Base-by-base conservation (phyloP, 1,140 invertebrate species). In the Drosophila punjabiensis region DNA sequence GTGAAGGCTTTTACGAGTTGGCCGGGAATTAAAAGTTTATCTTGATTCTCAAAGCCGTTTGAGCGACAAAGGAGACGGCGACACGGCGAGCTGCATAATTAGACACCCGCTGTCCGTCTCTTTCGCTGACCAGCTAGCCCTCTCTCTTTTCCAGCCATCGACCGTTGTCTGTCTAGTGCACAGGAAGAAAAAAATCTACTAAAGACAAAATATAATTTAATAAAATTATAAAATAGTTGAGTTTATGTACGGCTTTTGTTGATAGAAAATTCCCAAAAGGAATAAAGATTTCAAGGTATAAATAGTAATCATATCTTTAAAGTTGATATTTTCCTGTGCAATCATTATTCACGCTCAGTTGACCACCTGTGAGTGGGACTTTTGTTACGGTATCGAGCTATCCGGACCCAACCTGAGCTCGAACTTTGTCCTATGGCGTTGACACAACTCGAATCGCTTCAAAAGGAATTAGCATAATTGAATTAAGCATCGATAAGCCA, bases 11-110 rank as follows among this genome's bases (percentile, higher is more conserved):
- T 87, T 77, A 87, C 58, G 76, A 82, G 65, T 78, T 82, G 79
- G 68, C 56, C 71, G 84, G 78, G 84, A 89, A 80, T 89, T 82
- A 90, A 89, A 90, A 85, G 82, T 82, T 90, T 90, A 90, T 90
- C 86, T 90, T 81, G 86, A 90, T 90, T 86, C 88, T 71, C 86
- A 75, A 85, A 90, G 85, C 86, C 82, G 82, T 89, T 89, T 89
- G 79, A 84, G 89, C 82, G 82, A 82, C 86, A 90, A 86, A 78
- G 76, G 76, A 80, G 87, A 84, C 79, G 74, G 59, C 76, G 76
- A 79, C 78, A 65, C 55, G 39, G 62, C 76, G 50, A 71, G 56
- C 79, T 90, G 86, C 79, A 90, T 90, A 89, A 89, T 89, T 89
- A 90, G 79, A 82, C 86, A 89, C 86, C 86, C 86, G 86, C 66